phyloP scores from a whole-genome alignment of 2,888 invertebrate species.

The Nephrotoma appendiculata region DNA sequence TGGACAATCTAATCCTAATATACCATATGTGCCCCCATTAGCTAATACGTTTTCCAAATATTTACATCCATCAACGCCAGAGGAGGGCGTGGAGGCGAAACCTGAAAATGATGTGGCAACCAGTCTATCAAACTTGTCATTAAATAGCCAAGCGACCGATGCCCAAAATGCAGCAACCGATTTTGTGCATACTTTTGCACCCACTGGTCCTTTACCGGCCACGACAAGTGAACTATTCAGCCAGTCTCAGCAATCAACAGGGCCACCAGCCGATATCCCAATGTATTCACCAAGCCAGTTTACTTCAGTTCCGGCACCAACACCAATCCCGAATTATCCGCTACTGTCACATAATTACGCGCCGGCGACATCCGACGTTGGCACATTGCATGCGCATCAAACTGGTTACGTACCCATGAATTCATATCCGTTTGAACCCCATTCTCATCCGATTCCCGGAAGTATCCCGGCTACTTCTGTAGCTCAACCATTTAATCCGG shows the following conservation, averaged over 20 bases:
- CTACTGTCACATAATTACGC: not conserved
- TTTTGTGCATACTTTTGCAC: not conserved
- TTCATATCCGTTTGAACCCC: not conserved
- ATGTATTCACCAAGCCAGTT: slow-evolving; percentile 30
- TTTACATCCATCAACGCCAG: not conserved
- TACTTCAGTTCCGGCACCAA: slow-evolving; percentile 33
- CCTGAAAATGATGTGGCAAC: not conserved
- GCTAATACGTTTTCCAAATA: slow-evolving; percentile 24
- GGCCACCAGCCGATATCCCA: slow-evolving; percentile 15
- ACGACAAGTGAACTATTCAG: not conserved
- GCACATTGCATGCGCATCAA: slow-evolving; percentile 20
- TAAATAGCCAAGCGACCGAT: not conserved
- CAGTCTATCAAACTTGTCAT: not conserved
- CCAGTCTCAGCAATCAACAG: not conserved
- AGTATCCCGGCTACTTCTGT: not conserved
- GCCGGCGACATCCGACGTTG: not conserved
- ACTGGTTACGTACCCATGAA: not conserved
- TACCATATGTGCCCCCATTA: slow-evolving; percentile 31
- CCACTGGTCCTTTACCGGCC: not conserved
- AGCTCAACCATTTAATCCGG: slow-evolving; percentile 9
- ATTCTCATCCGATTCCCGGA: slow-evolving; percentile 16
- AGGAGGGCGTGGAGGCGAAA: not conserved
- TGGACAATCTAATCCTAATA: not conserved
- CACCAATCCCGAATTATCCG: slow-evolving; percentile 30
- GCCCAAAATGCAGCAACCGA: not conserved